Conservation (phyloP, 2,888 invertebrate species). For the Philereme vetulata region DNA sequence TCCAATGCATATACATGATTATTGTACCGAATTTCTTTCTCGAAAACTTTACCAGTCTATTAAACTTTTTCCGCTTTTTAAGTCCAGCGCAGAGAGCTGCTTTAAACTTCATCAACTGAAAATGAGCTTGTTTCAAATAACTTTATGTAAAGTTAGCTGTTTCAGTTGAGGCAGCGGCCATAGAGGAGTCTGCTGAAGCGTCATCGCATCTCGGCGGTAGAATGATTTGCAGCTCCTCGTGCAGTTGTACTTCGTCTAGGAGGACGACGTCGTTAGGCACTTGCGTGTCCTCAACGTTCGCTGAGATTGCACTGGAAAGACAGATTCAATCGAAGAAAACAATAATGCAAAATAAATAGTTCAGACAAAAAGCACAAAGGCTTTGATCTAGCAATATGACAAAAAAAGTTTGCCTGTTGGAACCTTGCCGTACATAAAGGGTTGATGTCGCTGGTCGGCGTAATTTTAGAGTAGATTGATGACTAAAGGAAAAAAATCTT, state of each 20-base stretch:
- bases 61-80: slow-evolving; percentile 47
- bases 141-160: slow-evolving; percentile 31
- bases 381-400: no score
- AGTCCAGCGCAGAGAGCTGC: slow-evolving; percentile 37
- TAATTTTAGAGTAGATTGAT: no score
- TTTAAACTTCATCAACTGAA: slow-evolving; percentile 43
- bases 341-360: no score
- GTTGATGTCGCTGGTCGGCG: no score
- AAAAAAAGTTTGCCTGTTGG: no score
- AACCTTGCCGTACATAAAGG: no score
- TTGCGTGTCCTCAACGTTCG: slow-evolving; percentile 59
- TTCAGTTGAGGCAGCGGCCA: slow-evolving; percentile 47
- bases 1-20: slow-evolving; percentile 59
- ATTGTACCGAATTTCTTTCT: slow-evolving; percentile 49
- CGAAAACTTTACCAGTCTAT: slow-evolving; percentile 47
- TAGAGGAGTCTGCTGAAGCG: slow-evolving; percentile 58
- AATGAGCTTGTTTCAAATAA: slow-evolving; percentile 11
- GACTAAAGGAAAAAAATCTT: no score
- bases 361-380: no score
- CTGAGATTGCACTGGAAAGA: slow-evolving; percentile 47
- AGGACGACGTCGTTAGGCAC: slow-evolving; percentile 59
- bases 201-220: slow-evolving; percentile 74
- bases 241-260: slow-evolving; percentile 66
- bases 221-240: slow-evolving; percentile 74
- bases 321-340: no score